Evolutionary conservation across 2,797 vertebrate genomes (phyloP).

Genomic region (Mormyrus hasselquistii): DNA sequence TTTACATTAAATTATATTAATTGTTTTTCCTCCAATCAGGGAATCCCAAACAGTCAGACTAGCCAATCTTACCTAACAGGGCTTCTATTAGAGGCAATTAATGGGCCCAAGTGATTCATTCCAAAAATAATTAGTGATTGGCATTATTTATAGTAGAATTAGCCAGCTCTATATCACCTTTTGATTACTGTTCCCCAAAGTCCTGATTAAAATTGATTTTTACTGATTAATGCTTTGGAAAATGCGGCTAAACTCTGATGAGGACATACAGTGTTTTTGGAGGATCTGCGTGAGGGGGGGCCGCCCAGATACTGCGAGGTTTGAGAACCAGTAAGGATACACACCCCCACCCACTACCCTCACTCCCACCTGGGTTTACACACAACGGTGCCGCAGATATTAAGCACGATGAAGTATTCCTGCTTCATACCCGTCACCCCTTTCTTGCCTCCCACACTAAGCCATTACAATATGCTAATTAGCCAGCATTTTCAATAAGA

Average conservation of each 20-base stretch:
- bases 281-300: background rate
- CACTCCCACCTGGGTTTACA: background rate
- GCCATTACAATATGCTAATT: background rate
- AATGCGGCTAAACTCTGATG: constrained; percentile 1
- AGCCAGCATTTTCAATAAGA: background rate
- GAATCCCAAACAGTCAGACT: background rate
- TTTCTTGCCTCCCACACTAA: background rate
- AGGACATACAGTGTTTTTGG: background rate
- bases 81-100: constrained; percentile 60
- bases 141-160: background rate
- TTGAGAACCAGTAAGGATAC: background rate
- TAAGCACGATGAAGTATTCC: background rate
- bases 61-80: background rate
- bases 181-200: constrained; percentile 29
- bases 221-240: constrained; percentile 1
- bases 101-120: constrained; percentile 58
- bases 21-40: background rate
- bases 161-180: constrained; percentile 13
- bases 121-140: constrained; percentile 71
- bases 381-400: background rate
- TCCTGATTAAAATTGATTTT: constrained; percentile 34
- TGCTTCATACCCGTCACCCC: background rate
- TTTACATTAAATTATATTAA: background rate
- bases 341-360: background rate
- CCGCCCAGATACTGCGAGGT: background rate